Base-by-base conservation (phyloP, 2,888 invertebrate genomes). In the Agrotis exclamationis region DNA sequence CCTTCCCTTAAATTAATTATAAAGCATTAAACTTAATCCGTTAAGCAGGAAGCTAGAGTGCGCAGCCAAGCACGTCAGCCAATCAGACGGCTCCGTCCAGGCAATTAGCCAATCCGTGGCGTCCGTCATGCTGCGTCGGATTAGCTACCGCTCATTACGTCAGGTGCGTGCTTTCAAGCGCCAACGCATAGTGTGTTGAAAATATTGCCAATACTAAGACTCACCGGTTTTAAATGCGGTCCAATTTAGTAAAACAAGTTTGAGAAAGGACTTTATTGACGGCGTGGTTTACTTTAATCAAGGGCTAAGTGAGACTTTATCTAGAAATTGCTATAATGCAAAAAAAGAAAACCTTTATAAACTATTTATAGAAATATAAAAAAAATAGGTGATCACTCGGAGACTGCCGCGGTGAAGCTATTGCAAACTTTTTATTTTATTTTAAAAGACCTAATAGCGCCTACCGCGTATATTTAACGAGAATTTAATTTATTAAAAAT, bases 61-160 rank as follows among this genome's bases (percentile, higher is more conserved):
- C 63, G 48, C 71, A 77, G 28, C 20, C 50, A 72, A 14, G 78
- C 67, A 58, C n/a, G 54, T 44, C 33, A 67, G 18, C 82, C 78
- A 68, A 77, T 72, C 78, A 33, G 82, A 77, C 70, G 20, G 63
- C 60, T 66, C 24, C 69, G 39, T 56, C 22, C 60, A 64, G 39
- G 60, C 66, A 75, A 57, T 75, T 71, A 79, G 62, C 80, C 67
- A 71, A 83, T 76, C 51, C 44, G 51, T 18, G 45, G 47, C 33
- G 11, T 67, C 44, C 53, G 72, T 54, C 78, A 81, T 62, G 67
- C 54, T 70, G 48, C 50, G 28, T 62, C 6, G 50, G 72, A 81
- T 71, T 77, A 76, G 22, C 22, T 47, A 11, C 20, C 13, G 53
- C 56, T 58, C 24, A 65, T 77, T 72, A 72, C 64, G 28, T 82